phyloP scores from a whole-genome alignment of 2,797 vertebrate species.

The Tapera naevia region DNA sequence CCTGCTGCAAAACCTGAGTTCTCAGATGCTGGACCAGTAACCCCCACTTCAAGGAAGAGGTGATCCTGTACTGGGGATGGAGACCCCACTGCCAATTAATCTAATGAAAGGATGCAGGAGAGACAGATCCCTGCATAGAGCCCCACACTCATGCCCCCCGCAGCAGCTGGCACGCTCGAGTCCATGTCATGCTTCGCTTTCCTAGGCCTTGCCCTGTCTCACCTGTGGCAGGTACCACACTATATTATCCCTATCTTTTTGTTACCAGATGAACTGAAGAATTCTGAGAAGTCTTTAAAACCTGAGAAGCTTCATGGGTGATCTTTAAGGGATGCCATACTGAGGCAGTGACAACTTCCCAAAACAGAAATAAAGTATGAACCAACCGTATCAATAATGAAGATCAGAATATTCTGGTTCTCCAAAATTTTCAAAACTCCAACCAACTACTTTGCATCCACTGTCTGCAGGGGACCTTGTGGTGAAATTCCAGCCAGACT shows the following conservation, averaged over 20 bases:
- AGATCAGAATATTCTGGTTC: neutral
- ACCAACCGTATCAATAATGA: neutral
- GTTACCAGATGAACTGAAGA: neutral
- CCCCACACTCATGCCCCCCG: neutral
- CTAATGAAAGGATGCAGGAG: fast-evolving
- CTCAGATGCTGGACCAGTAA: neutral
- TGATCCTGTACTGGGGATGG: neutral
- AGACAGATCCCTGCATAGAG: fast-evolving
- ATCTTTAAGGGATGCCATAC: neutral
- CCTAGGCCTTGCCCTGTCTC: neutral
- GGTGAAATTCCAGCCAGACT: neutral
- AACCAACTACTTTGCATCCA: neutral
- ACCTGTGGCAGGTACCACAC: neutral
- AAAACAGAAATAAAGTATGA: neutral
- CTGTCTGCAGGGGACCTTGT: neutral
- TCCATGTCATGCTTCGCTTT: neutral
- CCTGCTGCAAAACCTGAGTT: neutral
- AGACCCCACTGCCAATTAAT: neutral
- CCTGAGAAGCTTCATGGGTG: neutral
- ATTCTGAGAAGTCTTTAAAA: neutral
- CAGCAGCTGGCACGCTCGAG: neutral
- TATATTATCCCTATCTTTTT: neutral
- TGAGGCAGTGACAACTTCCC: neutral
- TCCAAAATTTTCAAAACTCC: neutral
- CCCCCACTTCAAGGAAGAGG: neutral